These are phyloP conservation scores for Petrocephalus zakoni DNA, from an alignment of 2,113 vertebrate species.

Conservation along the genomic window DNA sequence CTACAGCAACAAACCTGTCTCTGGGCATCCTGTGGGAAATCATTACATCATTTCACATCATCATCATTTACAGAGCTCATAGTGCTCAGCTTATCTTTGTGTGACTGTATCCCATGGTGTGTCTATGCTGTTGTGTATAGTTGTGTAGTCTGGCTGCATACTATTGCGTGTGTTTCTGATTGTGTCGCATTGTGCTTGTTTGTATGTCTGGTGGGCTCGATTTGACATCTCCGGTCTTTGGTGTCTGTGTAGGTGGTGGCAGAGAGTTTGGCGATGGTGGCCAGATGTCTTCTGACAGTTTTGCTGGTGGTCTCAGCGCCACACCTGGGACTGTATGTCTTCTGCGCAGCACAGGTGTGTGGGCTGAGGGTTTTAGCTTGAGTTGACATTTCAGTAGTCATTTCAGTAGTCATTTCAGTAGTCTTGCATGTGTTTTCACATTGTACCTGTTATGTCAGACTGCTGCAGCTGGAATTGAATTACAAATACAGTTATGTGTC, in stretches of 20 bases:
- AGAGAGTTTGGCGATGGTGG: conserved; percentile 82
- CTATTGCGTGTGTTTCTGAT: background rate
- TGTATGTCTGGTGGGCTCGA: background rate
- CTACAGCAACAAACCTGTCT: background rate
- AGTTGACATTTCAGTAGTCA: too few species aligned
- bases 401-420: too few species aligned
- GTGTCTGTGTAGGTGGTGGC: conserved; percentile 66
- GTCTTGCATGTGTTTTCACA: background rate
- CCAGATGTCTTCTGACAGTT: conserved; percentile 76
- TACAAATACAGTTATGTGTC: background rate
- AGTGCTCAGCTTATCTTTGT: background rate
- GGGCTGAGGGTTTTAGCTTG: background rate
- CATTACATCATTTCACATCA: too few species aligned
- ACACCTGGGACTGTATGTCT: conserved; percentile 82
- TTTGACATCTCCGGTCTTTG: background rate
- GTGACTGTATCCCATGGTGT: background rate
- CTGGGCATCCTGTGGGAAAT: background rate
- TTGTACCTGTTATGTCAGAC: background rate
- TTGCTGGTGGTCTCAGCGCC: conserved; percentile 70
- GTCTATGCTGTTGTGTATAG: background rate
- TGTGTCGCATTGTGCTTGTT: background rate
- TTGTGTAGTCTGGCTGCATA: background rate
- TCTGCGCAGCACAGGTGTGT: conserved; percentile 79
- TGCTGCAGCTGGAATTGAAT: background rate
- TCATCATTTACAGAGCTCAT: background rate